phyloP scores from a whole-genome alignment of 2,113 vertebrate genomes.

The Leucosticte australis region DNA sequence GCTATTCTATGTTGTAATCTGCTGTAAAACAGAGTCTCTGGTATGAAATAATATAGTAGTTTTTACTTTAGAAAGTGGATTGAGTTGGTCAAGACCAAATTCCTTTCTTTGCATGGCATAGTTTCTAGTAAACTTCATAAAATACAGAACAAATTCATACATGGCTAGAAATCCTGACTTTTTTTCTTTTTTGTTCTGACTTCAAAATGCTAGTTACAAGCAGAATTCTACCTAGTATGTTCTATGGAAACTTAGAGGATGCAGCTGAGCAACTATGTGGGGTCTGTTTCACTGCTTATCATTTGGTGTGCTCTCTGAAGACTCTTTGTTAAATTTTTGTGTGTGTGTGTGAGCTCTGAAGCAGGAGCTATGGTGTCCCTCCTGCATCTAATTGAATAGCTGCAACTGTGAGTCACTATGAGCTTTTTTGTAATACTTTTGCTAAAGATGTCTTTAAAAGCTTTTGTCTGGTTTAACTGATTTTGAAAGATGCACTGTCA shows the following conservation, averaged over 20 bases:
- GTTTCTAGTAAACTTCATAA: neutral
- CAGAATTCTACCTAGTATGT: neutral
- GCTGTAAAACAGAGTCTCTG: neutral
- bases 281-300: neutral
- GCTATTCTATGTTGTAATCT: neutral
- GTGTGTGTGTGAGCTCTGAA: neutral
- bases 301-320: neutral
- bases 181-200: neutral
- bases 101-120: neutral
- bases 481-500: neutral
- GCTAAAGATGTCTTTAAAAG: fast-evolving
- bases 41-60: neutral
- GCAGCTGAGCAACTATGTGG: fast-evolving
- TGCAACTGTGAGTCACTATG: neutral
- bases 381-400: neutral
- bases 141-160: neutral
- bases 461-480: neutral
- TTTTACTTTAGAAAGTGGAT: neutral
- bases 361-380: neutral
- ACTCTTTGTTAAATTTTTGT: neutral
- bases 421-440: neutral
- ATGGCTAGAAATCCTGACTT: neutral
- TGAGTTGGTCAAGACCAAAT: neutral
- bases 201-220: neutral
- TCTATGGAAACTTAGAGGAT: neutral